phyloP scores from a whole-genome alignment of 2,797 vertebrate species.

The Cygnus olor region DNA sequence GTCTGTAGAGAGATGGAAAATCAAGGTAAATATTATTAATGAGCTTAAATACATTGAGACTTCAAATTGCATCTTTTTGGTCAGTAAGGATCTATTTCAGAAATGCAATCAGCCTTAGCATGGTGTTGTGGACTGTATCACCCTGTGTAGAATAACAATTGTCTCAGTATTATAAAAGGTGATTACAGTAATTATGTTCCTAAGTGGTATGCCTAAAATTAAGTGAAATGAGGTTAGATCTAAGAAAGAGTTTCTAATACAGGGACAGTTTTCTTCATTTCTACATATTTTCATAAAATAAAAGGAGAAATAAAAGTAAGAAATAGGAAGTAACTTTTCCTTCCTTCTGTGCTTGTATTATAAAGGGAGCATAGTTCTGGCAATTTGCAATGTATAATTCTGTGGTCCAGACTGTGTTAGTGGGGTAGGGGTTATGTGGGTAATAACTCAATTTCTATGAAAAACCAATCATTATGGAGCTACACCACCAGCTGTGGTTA shows the following conservation, averaged over 20 bases:
- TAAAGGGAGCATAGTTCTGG: background rate
- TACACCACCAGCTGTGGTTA: background rate
- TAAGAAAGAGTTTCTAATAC: background rate
- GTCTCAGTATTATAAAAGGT: background rate
- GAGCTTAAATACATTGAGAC: background rate
- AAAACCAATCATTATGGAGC: background rate
- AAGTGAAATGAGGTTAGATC: background rate
- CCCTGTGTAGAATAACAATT: background rate
- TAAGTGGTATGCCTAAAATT: background rate
- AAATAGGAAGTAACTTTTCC: background rate
- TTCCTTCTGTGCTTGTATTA: background rate
- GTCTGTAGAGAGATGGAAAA: background rate
- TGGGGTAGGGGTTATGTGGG: background rate
- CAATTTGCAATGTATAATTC: background rate
- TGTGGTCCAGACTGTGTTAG: background rate
- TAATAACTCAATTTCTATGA: background rate
- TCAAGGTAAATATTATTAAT: background rate
- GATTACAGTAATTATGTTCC: background rate
- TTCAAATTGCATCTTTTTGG: background rate
- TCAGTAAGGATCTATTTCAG: background rate
- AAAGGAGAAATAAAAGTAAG: background rate
- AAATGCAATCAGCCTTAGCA: background rate
- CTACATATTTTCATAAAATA: background rate
- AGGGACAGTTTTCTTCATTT: background rate
- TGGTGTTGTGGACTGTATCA: background rate